Evolutionary conservation across 2,888 invertebrate genomes (phyloP).

Genomic region (Drosophila picticornis): DNA sequence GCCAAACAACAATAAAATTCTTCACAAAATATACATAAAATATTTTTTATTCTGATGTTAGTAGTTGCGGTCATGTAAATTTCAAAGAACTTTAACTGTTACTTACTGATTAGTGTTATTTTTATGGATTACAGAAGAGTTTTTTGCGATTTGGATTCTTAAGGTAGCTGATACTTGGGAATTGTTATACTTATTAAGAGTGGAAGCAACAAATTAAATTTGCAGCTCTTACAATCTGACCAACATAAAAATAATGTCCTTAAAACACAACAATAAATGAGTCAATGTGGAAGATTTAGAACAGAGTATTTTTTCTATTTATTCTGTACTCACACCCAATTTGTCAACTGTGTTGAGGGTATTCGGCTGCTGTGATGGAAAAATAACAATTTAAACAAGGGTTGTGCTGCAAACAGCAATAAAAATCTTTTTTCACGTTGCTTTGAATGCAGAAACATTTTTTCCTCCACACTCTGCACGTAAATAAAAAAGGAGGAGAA

Average conservation of each 20-base stretch:
- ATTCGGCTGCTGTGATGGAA: constrained; percentile 1
- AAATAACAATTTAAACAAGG: not conserved
- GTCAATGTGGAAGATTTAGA: not conserved
- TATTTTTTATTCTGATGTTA: not conserved
- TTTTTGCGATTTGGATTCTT: no score
- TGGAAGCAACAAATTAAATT: not conserved
- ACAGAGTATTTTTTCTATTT: not conserved
- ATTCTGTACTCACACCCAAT: not conserved
- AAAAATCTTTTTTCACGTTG: constrained; percentile 72
- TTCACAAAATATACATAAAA: not conserved
- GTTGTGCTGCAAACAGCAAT: constrained; percentile 43
- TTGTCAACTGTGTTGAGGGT: not conserved
- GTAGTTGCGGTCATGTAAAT: not conserved
- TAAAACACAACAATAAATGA: not conserved
- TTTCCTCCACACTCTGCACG: not conserved
- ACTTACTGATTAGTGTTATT: not conserved
- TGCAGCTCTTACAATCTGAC: not conserved
- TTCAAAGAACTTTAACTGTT: not conserved
- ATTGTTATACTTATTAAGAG: not conserved
- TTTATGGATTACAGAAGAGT: no score
- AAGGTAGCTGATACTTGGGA: no score
- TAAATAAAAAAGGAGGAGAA: not conserved
- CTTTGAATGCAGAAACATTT: constrained; percentile 55
- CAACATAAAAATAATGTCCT: not conserved
- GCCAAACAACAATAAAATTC: not conserved